These are phyloP conservation scores for Sabatieria punctata DNA, from an alignment of 2,888 invertebrate genomes.

Conservation along the genomic window DNA sequence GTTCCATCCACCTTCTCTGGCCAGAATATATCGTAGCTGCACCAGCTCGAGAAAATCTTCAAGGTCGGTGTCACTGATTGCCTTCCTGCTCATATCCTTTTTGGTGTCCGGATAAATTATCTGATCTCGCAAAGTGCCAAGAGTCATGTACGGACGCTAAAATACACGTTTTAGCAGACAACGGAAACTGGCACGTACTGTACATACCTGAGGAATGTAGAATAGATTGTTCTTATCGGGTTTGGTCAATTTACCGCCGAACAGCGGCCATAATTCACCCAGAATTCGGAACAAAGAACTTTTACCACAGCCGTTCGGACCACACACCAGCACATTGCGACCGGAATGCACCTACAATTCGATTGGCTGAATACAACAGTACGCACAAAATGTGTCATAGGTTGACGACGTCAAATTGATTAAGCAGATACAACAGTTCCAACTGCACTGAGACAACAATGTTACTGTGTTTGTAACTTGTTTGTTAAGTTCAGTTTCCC, in stretches of 20 bases:
- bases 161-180: slow-evolving; percentile 2
- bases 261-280: slow-evolving; percentile 89
- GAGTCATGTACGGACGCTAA: slow-evolving; percentile 90
- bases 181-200: too few relatives aligned
- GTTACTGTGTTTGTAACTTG: too few relatives aligned
- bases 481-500: too few relatives aligned
- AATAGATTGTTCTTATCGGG: slow-evolving; percentile 88
- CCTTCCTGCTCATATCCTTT: slow-evolving; percentile 55
- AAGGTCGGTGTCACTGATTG: slow-evolving; percentile 60
- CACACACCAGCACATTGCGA: slow-evolving; percentile 90
- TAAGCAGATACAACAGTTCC: background rate
- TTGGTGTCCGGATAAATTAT: slow-evolving; percentile 76
- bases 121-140: slow-evolving; percentile 82
- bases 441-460: too few relatives aligned
- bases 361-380: too few relatives aligned
- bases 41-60: slow-evolving; percentile 53
- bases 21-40: slow-evolving; percentile 62
- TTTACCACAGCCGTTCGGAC: slow-evolving; percentile 96
- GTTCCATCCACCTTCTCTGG: slow-evolving; percentile 49
- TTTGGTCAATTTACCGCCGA: slow-evolving; percentile 79
- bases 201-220: slow-evolving; percentile 56
- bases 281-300: slow-evolving; percentile 86
- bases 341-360: slow-evolving; percentile 58
- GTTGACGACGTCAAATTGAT: too few relatives aligned
- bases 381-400: too few relatives aligned